Evolutionary conservation across 2,113 vertebrate species (phyloP).

Genomic region (Burhinus bistriatus): DNA sequence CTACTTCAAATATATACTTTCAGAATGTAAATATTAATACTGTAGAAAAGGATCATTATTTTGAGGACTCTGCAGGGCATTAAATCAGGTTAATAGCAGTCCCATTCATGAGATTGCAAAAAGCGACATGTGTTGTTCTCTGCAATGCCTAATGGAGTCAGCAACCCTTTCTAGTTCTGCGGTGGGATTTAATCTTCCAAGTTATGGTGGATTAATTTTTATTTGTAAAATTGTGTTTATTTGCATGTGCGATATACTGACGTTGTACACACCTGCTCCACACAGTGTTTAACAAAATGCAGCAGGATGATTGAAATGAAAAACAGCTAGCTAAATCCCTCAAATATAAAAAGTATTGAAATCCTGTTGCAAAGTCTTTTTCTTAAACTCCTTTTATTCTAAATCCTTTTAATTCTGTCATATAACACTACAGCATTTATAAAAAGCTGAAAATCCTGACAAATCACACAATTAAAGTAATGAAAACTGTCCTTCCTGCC

Average conservation of each 20-base stretch:
- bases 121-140: constrained; percentile 53
- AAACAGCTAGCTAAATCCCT: constrained; percentile 76
- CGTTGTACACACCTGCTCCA: constrained; percentile 77
- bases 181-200: constrained; percentile 72
- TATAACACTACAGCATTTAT: constrained; percentile 81
- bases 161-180: constrained; percentile 12
- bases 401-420: constrained; percentile 87
- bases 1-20: constrained; percentile 6
- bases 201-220: constrained; percentile 77
- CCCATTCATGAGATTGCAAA: constrained; percentile 48
- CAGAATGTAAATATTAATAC: constrained; percentile 43
- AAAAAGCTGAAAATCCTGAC: constrained; percentile 84
- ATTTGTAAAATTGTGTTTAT: constrained; percentile 76
- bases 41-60: constrained; percentile 31
- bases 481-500: constrained; percentile 77
- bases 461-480: constrained; percentile 88
- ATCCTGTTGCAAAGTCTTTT: constrained; percentile 81
- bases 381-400: constrained; percentile 81
- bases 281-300: constrained; percentile 73
- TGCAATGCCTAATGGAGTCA: constrained; percentile 68
- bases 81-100: constrained; percentile 64
- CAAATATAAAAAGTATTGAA: constrained; percentile 81
- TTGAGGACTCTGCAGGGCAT: constrained; percentile 35
- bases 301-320: constrained; percentile 75
- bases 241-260: constrained; percentile 70